Percentiles rank a stretch among this genome's conserved stretches.
These are phyloP conservation scores for Parnassius orleans DNA, from an alignment of 2,888 invertebrate species.

Conservation along the genomic window DNA sequence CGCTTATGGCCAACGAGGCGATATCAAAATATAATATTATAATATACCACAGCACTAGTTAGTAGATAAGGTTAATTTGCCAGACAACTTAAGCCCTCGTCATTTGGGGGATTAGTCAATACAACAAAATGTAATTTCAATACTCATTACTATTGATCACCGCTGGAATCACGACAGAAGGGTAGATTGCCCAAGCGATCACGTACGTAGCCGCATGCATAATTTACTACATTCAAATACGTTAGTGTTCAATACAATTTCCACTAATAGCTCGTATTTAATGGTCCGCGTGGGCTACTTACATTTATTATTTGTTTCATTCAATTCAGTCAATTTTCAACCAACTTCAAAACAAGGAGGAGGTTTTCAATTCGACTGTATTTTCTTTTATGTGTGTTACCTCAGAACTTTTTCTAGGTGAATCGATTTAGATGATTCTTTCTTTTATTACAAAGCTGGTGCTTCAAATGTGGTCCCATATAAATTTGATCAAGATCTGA, in stretches of 20 bases:
- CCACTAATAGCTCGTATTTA: conserved; percentile 9
- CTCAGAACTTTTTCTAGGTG: no score
- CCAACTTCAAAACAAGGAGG: no score
- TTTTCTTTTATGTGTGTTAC: no score
- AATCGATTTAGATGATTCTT: no score
- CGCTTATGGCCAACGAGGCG: no score
- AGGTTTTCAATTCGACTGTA: no score
- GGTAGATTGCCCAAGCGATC: background rate
- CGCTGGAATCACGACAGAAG: conserved; percentile 4
- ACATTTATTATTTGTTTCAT: background rate
- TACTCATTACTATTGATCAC: conserved; percentile 21
- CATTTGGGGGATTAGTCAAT: conserved; percentile 2
- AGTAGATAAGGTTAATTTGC: conserved; percentile 4
- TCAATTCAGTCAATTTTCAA: no score
- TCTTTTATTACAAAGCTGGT: no score
- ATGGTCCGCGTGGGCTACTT: background rate
- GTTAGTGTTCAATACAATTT: conserved; percentile 3
- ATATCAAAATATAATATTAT: background rate
- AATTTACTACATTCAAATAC: conserved; percentile 17
- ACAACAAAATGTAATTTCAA: conserved; percentile 20
- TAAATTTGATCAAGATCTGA: no score
- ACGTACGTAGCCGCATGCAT: conserved; percentile 16
- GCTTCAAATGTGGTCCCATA: no score
- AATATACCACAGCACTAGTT: background rate
- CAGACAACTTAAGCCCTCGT: conserved; percentile 1